Evolutionary conservation across 1,140 invertebrate genomes (phyloP).

Genomic region (Heliconius eleuchia): DNA sequence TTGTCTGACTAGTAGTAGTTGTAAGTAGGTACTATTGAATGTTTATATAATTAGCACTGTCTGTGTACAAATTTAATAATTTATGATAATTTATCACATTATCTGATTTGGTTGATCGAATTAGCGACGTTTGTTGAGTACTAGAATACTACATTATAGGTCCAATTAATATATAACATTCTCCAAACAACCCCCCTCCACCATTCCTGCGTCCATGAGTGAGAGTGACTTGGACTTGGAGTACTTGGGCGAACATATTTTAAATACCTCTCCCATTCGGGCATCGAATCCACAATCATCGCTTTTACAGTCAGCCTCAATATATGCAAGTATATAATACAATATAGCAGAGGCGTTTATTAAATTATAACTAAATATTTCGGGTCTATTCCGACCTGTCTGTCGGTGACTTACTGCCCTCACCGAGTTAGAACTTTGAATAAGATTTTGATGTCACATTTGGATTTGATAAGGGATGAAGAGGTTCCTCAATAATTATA

Average conservation of each 20-base stretch:
- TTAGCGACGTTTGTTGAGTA: neutral
- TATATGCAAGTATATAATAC: neutral
- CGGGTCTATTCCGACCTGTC: slow-evolving; percentile 1
- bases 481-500: neutral
- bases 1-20: neutral
- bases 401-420: slow-evolving; percentile 1
- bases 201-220: too few species aligned
- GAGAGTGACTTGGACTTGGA: too few species aligned
- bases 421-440: neutral
- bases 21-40: neutral
- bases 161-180: too few species aligned
- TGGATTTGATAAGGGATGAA: slow-evolving; percentile 6
- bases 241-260: too few species aligned
- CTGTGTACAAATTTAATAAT: neutral
- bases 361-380: slow-evolving; percentile 3
- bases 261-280: too few species aligned
- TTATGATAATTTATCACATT: neutral
- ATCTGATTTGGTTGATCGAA: neutral
- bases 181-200: too few species aligned
- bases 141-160: too few species aligned
- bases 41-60: neutral
- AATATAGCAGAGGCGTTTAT: neutral
- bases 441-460: slow-evolving; percentile 6
- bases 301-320: neutral
- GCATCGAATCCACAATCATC: too few species aligned